Evolutionary conservation across 2,888 invertebrate genomes (phyloP).

Genomic region (Pammene fasciana): DNA sequence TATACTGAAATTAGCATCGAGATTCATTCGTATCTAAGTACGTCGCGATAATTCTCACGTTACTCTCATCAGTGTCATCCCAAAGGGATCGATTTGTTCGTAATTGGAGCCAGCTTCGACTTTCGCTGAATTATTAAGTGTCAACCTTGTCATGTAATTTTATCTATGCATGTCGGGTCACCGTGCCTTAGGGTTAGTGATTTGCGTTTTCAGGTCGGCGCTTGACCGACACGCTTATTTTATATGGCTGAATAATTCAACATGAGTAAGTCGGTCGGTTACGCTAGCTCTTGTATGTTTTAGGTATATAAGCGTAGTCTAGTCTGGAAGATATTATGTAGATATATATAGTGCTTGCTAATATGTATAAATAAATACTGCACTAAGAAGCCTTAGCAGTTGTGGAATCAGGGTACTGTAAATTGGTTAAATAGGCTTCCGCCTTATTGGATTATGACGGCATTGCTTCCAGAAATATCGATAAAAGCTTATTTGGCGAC

Average conservation of each 20-base stretch:
- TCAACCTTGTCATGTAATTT: conserved; percentile 23
- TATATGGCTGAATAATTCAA: conserved; percentile 15
- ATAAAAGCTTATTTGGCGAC: conserved; percentile 23
- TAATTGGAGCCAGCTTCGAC: conserved; percentile 20
- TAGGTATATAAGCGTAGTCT: background rate
- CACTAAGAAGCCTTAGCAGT: conserved; percentile 61
- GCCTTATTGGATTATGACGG: conserved; percentile 71
- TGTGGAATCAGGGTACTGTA: conserved; percentile 55
- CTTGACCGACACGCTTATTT: conserved; percentile 25
- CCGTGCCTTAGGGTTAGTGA: conserved; percentile 20
- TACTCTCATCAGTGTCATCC: conserved; percentile 23
- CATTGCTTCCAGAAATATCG: conserved; percentile 45
- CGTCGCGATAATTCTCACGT: conserved; percentile 20
- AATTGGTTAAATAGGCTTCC: conserved; percentile 61
- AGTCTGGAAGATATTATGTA: background rate
- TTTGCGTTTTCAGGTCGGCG: conserved; percentile 38
- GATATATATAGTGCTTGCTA: no score
- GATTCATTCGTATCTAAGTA: background rate
- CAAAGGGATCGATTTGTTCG: conserved; percentile 24
- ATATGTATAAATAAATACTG: conserved; percentile 13
- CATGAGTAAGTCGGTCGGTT: conserved; percentile 15
- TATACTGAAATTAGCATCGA: background rate
- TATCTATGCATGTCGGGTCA: conserved; percentile 32
- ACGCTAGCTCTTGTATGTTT: conserved; percentile 6
- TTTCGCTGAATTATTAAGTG: conserved; percentile 30